Percentiles rank a stretch among this genome's conserved stretches.
phyloP scores from a whole-genome alignment of 2,888 invertebrate species.

The Yponomeuta sedellus region DNA sequence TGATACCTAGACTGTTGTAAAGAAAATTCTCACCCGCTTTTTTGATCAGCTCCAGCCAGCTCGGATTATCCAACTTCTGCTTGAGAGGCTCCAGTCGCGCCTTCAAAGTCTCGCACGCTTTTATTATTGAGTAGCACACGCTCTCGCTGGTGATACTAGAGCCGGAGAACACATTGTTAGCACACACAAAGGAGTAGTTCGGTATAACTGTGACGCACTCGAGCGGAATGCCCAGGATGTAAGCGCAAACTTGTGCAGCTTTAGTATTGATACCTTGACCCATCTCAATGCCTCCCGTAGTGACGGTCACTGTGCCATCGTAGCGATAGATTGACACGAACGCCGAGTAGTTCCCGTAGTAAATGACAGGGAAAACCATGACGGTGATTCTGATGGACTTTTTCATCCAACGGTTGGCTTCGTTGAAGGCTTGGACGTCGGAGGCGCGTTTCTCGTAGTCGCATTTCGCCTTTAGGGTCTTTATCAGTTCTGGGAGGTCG shows the following conservation, averaged over 20 bases:
- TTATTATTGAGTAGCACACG: constrained; percentile 71
- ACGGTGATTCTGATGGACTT: constrained; percentile 79
- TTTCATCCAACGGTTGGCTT: constrained; percentile 85
- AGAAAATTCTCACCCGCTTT: constrained; percentile 51
- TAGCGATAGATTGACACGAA: constrained; percentile 80
- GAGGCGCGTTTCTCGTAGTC: constrained; percentile 72
- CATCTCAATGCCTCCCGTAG: constrained; percentile 83
- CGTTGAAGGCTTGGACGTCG: constrained; percentile 75
- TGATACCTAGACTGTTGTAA: too few species aligned
- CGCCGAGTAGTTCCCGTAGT: constrained; percentile 75
- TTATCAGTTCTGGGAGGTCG: constrained; percentile 70
- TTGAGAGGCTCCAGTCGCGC: constrained; percentile 75
- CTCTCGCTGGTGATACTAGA: constrained; percentile 81
- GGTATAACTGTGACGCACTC: constrained; percentile 78
- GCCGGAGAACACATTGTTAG: constrained; percentile 80
- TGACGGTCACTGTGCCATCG: constrained; percentile 82
- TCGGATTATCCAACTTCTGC: constrained; percentile 57
- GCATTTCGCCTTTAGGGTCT: constrained; percentile 65
- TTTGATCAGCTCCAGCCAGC: constrained; percentile 77
- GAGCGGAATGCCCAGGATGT: constrained; percentile 81
- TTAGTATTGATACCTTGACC: constrained; percentile 90
- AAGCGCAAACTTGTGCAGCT: constrained; percentile 85
- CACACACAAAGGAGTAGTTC: constrained; percentile 71
- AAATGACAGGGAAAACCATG: constrained; percentile 79
- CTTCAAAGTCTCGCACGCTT: constrained; percentile 77